A percentile compares a stretch with the other conserved stretches of the same genome.
Evolutionary conservation across 92 coral and sea anemone genomes (phyloP).

Genomic region (Muricea muricata): DNA sequence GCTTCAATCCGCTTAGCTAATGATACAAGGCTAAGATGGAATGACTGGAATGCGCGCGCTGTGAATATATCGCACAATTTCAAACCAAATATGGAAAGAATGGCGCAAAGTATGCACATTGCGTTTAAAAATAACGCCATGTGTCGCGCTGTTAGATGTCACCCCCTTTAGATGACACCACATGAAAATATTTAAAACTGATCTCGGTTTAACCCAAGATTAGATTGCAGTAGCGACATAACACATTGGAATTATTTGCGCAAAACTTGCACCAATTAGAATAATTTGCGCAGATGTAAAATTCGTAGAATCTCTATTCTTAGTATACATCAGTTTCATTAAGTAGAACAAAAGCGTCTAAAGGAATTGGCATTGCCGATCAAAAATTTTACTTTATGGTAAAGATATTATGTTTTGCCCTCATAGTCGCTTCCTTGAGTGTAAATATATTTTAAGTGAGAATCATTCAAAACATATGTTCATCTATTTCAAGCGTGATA

Average conservation of each 20-base stretch:
- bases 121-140: slow-evolving; percentile 18
- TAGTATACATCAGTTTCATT: no score
- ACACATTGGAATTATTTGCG: not conserved
- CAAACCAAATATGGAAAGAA: slow-evolving; percentile 44
- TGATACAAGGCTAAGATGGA: not conserved
- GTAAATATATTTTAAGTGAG: no score
- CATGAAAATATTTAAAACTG: slow-evolving; percentile 11
- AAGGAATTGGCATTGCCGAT: no score
- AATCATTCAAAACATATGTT: no score
- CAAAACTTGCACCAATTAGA: not conserved
- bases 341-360: no score
- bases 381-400: no score
- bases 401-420: no score
- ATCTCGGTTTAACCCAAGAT: not conserved
- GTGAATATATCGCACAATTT: not conserved
- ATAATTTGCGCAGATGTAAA: not conserved
- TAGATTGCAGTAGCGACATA: not conserved
- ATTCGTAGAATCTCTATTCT: not conserved
- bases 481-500: no score
- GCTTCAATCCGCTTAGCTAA: not conserved
- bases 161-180: slow-evolving; percentile 30
- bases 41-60: slow-evolving; percentile 12
- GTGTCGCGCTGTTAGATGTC: slow-evolving; percentile 22
- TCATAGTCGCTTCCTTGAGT: no score
- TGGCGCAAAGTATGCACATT: slow-evolving; percentile 1